phyloP scores from a whole-genome alignment of 2,113 vertebrate species.

The Thinocorus orbignyianus region DNA sequence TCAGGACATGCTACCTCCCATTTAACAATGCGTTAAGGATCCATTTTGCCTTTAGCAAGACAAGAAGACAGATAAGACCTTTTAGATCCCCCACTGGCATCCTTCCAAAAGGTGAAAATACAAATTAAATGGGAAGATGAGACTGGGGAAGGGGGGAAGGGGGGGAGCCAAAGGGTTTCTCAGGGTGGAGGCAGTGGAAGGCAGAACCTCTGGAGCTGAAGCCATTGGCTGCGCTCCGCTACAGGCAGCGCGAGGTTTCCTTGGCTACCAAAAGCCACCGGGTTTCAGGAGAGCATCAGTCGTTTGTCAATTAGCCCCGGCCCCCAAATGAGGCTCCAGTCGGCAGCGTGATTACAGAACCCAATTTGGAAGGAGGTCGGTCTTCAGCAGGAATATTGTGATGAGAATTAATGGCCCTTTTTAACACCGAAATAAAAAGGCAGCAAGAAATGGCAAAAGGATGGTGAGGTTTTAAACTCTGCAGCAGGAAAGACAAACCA shows the following conservation, averaged over 20 bases:
- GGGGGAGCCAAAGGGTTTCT: not conserved
- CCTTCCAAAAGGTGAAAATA: not conserved
- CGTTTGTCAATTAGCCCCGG: not conserved
- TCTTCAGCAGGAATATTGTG: not conserved
- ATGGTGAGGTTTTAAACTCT: not conserved
- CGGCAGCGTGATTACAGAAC: not conserved
- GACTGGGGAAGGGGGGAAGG: not conserved
- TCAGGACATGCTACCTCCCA: not conserved
- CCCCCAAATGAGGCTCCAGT: not conserved
- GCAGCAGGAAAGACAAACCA: not conserved
- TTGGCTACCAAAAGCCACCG: not conserved
- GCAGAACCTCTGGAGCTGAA: not conserved
- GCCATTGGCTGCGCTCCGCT: not conserved
- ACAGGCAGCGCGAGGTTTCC: not conserved
- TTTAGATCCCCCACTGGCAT: not conserved
- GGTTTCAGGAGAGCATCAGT: not conserved
- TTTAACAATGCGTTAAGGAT: not conserved
- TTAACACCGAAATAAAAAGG: not conserved
- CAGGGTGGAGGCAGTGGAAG: not conserved
- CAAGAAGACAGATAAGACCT: not conserved
- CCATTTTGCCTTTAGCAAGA: not conserved
- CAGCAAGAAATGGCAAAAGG: not conserved
- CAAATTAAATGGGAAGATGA: constrained; percentile 1
- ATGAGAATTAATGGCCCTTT: not conserved
- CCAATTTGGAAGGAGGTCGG: not conserved